Conservation (phyloP, 1,140 invertebrate species). For the Orius insidiosus region DNA sequence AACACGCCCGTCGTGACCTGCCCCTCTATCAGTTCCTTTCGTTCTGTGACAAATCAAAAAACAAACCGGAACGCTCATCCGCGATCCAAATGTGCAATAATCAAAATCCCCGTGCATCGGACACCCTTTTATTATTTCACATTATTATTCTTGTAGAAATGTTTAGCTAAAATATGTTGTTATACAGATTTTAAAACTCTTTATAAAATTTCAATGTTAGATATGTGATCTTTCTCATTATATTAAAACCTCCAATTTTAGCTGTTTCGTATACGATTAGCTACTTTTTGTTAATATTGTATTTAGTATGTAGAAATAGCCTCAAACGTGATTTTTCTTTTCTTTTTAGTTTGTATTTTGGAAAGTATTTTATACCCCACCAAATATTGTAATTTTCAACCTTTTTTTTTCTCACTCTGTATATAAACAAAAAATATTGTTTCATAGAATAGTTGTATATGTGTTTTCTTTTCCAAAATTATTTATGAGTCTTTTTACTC, state of each 20-base stretch:
- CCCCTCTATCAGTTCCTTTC: constrained; percentile 15
- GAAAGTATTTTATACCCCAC: no score
- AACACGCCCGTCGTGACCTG: constrained; percentile 28
- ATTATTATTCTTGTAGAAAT: no score
- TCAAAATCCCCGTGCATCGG: constrained; percentile 11
- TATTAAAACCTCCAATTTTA: constrained; percentile 1
- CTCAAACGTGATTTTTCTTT: no score
- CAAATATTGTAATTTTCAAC: no score
- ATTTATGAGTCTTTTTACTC: constrained; percentile 11
- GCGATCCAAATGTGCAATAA: constrained; percentile 9
- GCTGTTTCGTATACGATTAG: constrained; percentile 16
- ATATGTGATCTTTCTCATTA: no score
- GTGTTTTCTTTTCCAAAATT: constrained; percentile 8
- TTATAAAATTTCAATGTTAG: no score
- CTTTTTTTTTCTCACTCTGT: no score
- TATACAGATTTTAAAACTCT: no score
- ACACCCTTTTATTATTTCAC: constrained; percentile 8
- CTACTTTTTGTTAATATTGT: background rate
- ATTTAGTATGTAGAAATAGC: no score
- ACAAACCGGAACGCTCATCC: background rate
- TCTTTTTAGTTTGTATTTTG: no score
- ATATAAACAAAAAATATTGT: no score
- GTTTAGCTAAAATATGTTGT: no score
- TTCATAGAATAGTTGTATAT: constrained; percentile 10
- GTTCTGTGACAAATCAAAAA: background rate